Percentiles rank a stretch among this genome's conserved stretches.
Conservation (phyloP, 2,888 invertebrate genomes). For the Aricia artaxerxes region DNA sequence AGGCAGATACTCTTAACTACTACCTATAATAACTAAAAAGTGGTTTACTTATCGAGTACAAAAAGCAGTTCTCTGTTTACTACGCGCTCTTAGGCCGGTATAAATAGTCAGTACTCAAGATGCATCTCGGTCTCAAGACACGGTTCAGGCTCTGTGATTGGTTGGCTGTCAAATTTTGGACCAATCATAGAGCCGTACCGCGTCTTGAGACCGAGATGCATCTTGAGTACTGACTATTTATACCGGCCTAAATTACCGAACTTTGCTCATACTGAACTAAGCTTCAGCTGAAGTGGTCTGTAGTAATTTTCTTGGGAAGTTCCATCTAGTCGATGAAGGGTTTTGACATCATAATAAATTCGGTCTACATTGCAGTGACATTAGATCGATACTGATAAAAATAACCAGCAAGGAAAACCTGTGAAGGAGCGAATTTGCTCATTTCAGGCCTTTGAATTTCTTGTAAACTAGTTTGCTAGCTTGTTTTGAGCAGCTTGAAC, state of each 20-base stretch:
- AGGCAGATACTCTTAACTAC: background rate
- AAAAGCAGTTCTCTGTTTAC: background rate
- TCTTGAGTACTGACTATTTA: no score
- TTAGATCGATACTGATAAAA: background rate
- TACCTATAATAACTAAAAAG: background rate
- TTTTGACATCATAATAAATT: background rate
- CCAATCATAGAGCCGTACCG: no score
- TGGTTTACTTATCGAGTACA: background rate
- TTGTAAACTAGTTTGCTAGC: no score
- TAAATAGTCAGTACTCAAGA: no score
- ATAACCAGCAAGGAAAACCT: background rate
- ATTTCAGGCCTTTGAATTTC: no score
- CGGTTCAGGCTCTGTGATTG: no score
- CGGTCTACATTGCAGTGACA: background rate
- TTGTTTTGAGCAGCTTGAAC: no score
- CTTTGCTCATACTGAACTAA: conserved; percentile 13
- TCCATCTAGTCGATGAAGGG: background rate
- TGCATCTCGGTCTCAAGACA: no score
- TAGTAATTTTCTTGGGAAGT: background rate
- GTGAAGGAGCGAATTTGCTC: background rate
- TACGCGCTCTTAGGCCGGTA: background rate
- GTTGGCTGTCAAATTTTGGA: no score
- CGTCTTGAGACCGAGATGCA: no score
- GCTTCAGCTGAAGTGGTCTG: background rate
- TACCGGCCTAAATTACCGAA: background rate